phyloP scores from a whole-genome alignment of 2,113 vertebrate species.

The Suricata suricatta region DNA sequence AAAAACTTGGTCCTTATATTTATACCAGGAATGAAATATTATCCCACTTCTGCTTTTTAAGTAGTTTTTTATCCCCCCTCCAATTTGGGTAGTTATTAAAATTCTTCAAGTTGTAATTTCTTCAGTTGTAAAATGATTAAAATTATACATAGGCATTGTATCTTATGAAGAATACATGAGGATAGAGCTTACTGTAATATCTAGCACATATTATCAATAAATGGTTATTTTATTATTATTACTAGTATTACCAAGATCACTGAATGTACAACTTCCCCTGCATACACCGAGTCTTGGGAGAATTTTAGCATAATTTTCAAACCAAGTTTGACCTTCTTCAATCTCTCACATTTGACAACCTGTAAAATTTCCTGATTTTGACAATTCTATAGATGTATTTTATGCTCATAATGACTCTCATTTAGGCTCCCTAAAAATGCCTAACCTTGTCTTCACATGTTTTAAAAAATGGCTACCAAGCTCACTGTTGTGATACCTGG shows the following conservation, averaged over 20 bases:
- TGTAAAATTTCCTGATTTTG: slow-evolving; percentile 8
- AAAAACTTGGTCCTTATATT: background rate
- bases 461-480: background rate
- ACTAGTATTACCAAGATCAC: background rate
- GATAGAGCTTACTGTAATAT: background rate
- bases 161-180: background rate
- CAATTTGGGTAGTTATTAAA: background rate
- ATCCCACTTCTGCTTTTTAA: background rate
- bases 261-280: background rate
- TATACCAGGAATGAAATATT: background rate
- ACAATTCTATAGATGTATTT: background rate
- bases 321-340: background rate
- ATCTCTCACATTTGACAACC: background rate
- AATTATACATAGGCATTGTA: background rate
- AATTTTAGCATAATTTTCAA: slow-evolving; percentile 23
- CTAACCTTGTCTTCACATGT: background rate
- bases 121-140: slow-evolving; percentile 25
- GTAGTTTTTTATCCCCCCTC: too few relatives aligned
- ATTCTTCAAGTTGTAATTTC: background rate
- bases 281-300: background rate
- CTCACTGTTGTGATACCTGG: background rate
- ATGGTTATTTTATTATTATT: background rate
- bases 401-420: background rate
- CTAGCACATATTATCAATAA: background rate
- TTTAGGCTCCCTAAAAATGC: background rate